These are phyloP conservation scores for Charanyca ferruginea DNA, from an alignment of 2,888 invertebrate species.

Conservation along the genomic window DNA sequence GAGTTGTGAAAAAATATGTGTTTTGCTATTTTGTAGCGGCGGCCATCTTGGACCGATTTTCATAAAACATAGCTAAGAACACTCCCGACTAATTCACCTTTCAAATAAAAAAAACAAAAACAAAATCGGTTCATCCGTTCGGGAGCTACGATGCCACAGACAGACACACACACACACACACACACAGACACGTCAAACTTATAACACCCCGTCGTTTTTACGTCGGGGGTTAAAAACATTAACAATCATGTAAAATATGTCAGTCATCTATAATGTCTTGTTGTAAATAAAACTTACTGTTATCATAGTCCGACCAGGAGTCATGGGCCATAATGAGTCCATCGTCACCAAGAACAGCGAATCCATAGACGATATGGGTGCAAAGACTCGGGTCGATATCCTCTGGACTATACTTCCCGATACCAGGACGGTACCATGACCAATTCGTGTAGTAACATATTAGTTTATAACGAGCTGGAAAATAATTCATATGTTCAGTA, in stretches of 20 bases:
- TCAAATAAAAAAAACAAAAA: too few relatives aligned
- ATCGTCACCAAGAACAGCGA: slow-evolving; percentile 96
- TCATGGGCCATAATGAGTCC: slow-evolving; percentile 96
- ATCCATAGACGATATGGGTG: slow-evolving; percentile 98
- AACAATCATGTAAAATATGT: not conserved
- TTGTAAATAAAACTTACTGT: slow-evolving; percentile 90
- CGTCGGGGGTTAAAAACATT: too few relatives aligned
- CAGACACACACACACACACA: too few relatives aligned
- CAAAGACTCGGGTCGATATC: slow-evolving; percentile 96
- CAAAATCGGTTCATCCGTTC: too few relatives aligned
- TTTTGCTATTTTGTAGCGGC: too few relatives aligned
- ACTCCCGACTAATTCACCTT: too few relatives aligned
- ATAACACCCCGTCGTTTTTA: too few relatives aligned
- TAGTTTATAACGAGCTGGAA: slow-evolving; percentile 94
- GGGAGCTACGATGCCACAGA: too few relatives aligned
- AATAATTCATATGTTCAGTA: slow-evolving; percentile 33
- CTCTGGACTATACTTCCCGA: slow-evolving; percentile 96
- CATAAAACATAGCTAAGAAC: too few relatives aligned
- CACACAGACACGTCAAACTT: too few relatives aligned
- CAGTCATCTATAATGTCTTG: not conserved
- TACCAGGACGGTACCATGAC: slow-evolving; percentile 97
- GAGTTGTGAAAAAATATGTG: too few relatives aligned
- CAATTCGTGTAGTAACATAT: slow-evolving; percentile 98
- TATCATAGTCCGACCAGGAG: slow-evolving; percentile 97
- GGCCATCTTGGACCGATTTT: too few relatives aligned